Percentiles rank a stretch among this genome's conserved stretches.
Conservation (phyloP, 1,140 invertebrate genomes). For the Sitophilus oryzae region DNA sequence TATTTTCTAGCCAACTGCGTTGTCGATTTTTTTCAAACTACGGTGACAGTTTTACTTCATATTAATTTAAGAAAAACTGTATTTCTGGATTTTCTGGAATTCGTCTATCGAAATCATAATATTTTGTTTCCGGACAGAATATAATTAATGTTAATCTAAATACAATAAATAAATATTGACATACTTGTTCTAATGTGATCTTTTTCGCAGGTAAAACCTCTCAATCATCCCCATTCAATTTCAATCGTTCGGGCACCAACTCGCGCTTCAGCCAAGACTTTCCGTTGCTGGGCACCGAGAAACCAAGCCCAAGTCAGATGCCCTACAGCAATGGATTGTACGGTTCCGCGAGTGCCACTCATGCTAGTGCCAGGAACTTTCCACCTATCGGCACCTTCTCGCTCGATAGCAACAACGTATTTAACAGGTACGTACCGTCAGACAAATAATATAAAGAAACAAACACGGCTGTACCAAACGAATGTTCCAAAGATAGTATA, state of each 20-base stretch:
- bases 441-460: too few species aligned
- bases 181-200: neutral
- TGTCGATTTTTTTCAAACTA: too few species aligned
- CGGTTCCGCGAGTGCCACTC: constrained; percentile 41
- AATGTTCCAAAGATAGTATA: too few species aligned
- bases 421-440: constrained; percentile 29
- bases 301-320: constrained; percentile 26
- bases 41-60: too few species aligned
- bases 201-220: constrained; percentile 43
- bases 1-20: too few species aligned
- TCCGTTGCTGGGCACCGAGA: constrained; percentile 38
- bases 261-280: constrained; percentile 42
- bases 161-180: too few species aligned
- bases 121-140: neutral
- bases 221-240: constrained; percentile 43
- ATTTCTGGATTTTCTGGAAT: too few species aligned
- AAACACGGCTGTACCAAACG: too few species aligned
- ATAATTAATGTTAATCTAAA: neutral
- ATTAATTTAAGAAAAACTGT: too few species aligned
- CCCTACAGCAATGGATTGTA: constrained; percentile 38
- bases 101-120: too few species aligned
- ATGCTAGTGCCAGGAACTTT: constrained; percentile 47
- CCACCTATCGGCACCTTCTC: constrained; percentile 53
- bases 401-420: constrained; percentile 41
- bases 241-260: constrained; percentile 39